Conservation (phyloP, 2,113 vertebrate genomes). For the Otis tarda region DNA sequence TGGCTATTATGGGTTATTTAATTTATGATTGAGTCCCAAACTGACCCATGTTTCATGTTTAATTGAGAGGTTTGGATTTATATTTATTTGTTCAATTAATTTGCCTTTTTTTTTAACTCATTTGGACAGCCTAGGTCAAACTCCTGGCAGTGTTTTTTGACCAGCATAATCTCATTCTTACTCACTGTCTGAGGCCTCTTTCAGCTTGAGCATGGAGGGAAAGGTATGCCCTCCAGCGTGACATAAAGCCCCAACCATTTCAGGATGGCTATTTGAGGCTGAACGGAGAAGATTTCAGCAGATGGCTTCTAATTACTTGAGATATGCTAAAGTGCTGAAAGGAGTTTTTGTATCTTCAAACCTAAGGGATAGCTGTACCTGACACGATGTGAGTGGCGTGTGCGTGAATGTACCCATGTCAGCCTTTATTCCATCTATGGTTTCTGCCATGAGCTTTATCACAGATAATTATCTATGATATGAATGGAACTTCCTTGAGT, state of each 20-base stretch:
- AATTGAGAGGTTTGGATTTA: not conserved
- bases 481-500: constrained; percentile 41
- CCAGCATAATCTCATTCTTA: constrained; percentile 36
- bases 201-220: not conserved
- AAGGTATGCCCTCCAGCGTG: constrained; percentile 50
- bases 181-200: constrained; percentile 35
- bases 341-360: constrained; percentile 57
- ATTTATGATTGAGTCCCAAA: not conserved
- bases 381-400: constrained; percentile 54
- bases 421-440: constrained; percentile 56
- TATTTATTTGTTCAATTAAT: constrained; percentile 40
- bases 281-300: constrained; percentile 50
- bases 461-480: constrained; percentile 57
- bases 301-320: constrained; percentile 71
- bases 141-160: constrained; percentile 19
- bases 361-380: constrained; percentile 62
- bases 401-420: constrained; percentile 56
- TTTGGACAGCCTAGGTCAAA: constrained; percentile 36
- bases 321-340: constrained; percentile 65
- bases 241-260: constrained; percentile 42
- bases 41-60: not conserved
- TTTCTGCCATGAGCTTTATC: constrained; percentile 61
- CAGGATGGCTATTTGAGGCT: constrained; percentile 59
- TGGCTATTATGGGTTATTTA: constrained; percentile 4
- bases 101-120: constrained; percentile 25